phyloP scores from a whole-genome alignment of 2,888 invertebrate genomes.

The Itoplectis maculator region DNA sequence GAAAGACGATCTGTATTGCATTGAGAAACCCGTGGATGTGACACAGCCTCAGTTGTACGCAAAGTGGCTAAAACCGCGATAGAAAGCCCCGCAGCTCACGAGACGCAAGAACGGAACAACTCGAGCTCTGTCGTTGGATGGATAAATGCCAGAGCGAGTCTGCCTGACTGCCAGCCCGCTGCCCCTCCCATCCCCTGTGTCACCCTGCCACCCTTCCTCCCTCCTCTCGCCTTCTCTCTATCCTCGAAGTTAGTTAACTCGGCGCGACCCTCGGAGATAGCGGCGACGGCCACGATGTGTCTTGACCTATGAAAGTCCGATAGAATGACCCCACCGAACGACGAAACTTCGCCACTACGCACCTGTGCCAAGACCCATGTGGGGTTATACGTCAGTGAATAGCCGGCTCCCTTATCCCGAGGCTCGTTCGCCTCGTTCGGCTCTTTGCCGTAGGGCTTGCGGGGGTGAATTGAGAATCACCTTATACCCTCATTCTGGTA shows the following conservation, averaged over 20 bases:
- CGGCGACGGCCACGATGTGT: conserved; percentile 57
- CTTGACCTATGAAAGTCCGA: conserved; percentile 68
- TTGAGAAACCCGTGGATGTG: neutral
- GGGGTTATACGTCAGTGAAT: conserved; percentile 33
- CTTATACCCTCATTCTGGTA: conserved; percentile 1
- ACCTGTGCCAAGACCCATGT: conserved; percentile 56
- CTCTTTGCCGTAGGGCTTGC: conserved; percentile 11
- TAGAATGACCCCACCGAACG: conserved; percentile 67
- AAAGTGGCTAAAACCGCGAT: conserved; percentile 7
- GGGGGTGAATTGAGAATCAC: conserved; percentile 14
- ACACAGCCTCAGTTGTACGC: neutral
- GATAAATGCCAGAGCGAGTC: conserved; percentile 15
- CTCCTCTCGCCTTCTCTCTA: conserved; percentile 11
- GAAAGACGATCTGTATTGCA: no score
- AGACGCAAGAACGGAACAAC: neutral
- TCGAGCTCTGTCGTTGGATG: conserved; percentile 16
- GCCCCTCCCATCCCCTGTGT: conserved; percentile 10
- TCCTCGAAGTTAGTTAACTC: conserved; percentile 63
- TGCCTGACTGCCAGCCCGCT: no score
- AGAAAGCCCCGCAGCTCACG: neutral
- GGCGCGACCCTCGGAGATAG: conserved; percentile 52
- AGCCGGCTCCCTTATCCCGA: conserved; percentile 7
- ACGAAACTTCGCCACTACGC: conserved; percentile 63
- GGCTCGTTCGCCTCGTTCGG: neutral
- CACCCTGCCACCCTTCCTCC: neutral